Percentiles rank a stretch among this genome's conserved stretches.
Conservation (phyloP, 2,888 invertebrate species). For the Drosophila siamana region DNA sequence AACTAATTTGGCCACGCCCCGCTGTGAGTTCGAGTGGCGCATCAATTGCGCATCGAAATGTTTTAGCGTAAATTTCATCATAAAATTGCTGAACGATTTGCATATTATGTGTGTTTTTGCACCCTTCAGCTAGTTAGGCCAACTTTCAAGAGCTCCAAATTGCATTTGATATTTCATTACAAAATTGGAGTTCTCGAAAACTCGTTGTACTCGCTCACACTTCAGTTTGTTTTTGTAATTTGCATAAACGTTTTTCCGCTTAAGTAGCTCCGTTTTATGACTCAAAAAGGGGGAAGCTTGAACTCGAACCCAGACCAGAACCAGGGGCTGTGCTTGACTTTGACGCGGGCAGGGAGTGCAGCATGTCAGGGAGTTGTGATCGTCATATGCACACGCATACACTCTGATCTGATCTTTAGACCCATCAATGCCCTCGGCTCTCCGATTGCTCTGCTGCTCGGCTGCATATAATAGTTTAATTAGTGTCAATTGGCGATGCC, state of each 20-base stretch:
- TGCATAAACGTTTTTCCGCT: slow-evolving; percentile 70
- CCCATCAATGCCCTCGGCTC: slow-evolving; percentile 10
- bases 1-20: slow-evolving; percentile 73
- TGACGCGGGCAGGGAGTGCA: neutral
- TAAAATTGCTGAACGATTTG: slow-evolving; percentile 31
- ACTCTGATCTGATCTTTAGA: slow-evolving; percentile 15
- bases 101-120: slow-evolving; percentile 57
- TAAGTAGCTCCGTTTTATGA: slow-evolving; percentile 42
- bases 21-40: slow-evolving; percentile 63
- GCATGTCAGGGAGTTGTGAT: neutral
- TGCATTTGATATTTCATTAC: slow-evolving; percentile 61
- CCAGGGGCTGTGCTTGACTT: slow-evolving; percentile 3
- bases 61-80: slow-evolving; percentile 63
- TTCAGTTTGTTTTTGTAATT: slow-evolving; percentile 55
- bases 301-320: too few relatives aligned
- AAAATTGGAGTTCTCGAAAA: slow-evolving; percentile 71
- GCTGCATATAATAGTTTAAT: slow-evolving; percentile 63
- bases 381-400: neutral
- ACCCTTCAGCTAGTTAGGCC: slow-evolving; percentile 45
- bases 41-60: slow-evolving; percentile 80
- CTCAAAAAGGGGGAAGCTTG: slow-evolving; percentile 2
- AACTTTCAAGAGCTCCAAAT: slow-evolving; percentile 28
- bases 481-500: slow-evolving; percentile 66
- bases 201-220: slow-evolving; percentile 29
- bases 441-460: neutral